Evolutionary conservation across 2,113 vertebrate genomes (phyloP).

Genomic region (Phrynocephalus versicolor): DNA sequence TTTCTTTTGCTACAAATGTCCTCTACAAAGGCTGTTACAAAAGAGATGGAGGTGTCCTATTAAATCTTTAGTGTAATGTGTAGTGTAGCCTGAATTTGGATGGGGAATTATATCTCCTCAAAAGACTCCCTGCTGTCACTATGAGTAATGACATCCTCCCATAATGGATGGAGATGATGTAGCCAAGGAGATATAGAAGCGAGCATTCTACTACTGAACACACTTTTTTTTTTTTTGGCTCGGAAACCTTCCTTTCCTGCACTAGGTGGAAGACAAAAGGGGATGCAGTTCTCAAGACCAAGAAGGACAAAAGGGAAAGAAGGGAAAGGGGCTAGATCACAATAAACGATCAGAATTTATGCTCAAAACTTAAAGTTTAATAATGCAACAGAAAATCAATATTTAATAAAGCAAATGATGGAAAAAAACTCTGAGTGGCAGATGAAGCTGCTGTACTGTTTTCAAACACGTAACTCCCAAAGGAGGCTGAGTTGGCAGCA

Average conservation of each 20-base stretch:
- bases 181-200: neutral
- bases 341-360: conserved; percentile 82
- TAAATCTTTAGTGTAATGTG: neutral
- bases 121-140: neutral
- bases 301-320: conserved; percentile 22
- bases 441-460: conserved; percentile 73
- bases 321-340: conserved; percentile 72
- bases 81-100: neutral
- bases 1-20: neutral
- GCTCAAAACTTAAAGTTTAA: conserved; percentile 81
- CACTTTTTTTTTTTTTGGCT: neutral
- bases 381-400: conserved; percentile 87
- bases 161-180: neutral
- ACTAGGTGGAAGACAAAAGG: no score
- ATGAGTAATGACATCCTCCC: neutral
- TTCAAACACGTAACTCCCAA: conserved; percentile 68
- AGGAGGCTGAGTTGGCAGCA: conserved; percentile 70
- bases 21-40: neutral
- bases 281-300: conserved; percentile 63
- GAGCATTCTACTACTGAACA: neutral
- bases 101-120: neutral
- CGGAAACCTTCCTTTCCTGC: neutral
- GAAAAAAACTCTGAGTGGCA: conserved; percentile 77
- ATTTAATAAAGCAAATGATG: conserved; percentile 88
- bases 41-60: neutral